Evolutionary conservation across 1,140 invertebrate species (phyloP), one percentile per base, ranked within the genome.

Genomic region (Protaetia brevitarsis): DNA sequence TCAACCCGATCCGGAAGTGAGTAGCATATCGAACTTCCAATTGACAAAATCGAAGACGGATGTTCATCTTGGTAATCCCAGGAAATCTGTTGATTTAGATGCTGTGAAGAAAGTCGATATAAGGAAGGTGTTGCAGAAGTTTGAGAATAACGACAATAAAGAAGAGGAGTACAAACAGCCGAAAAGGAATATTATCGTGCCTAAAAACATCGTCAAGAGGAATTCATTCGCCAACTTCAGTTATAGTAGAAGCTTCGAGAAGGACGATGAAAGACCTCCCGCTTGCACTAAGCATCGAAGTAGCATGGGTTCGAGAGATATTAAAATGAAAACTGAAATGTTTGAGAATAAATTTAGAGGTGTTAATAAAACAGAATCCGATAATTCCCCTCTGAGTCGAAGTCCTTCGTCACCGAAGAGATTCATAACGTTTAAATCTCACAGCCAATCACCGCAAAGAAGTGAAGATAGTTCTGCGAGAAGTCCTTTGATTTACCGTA

Each of bases 41-140:
- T 70, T 78, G 59, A 63, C 64, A 4, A 66, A 74, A 56, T 78
- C 76, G 3, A 78, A 78, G 73, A 79, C 77, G 4, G 76, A 79
- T 36, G 67, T 77, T 41, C 60, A 70, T 66, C 73, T 70, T 56
- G 70, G 69, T 56, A 66, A 70, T 68, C 66, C 71, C 0, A 60
- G 75, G 61, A 72, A 64, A 36, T 77, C 75, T 8, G 73, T 79
- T 7, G 76, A 79, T 68, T 69, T 77, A 45, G 77, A 77, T 59
- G 72, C 72, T n/a, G 72, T 76, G 3, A 72, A 66, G 45, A 77
- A 77, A 62, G 75, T 79, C 5, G 68, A 78, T 66, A 73, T 79
- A 26, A 78, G 74, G 61, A 75, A 74, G 60, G 73, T 78, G 16
- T 65, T 78, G 13, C 66, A 70, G 51, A 77, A 77, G 57, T 78